Evolutionary conservation across 2,113 vertebrate species (phyloP).

Genomic region (Gadus chalcogrammus): DNA sequence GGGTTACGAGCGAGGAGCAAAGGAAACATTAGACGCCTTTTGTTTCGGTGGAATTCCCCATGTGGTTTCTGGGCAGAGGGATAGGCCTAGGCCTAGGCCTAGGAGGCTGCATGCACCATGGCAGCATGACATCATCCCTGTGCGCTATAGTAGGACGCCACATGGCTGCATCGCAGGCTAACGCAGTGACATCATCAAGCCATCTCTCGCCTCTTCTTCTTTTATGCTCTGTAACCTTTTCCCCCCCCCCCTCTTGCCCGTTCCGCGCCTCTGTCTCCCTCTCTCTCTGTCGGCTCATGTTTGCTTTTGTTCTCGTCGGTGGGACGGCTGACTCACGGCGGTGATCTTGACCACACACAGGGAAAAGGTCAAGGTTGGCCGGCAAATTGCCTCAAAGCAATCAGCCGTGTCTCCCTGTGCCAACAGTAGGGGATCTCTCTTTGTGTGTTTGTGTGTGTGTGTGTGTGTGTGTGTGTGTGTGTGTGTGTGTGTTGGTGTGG

Average conservation of each 20-base stretch:
- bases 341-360: constrained; percentile 64
- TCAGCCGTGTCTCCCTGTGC: constrained; percentile 51
- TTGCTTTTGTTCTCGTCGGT: constrained; percentile 65
- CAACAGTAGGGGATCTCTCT: constrained; percentile 30
- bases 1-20: too few relatives aligned
- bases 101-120: not conserved
- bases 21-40: too few relatives aligned
- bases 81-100: not conserved
- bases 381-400: constrained; percentile 70
- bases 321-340: constrained; percentile 57
- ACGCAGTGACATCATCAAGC: constrained; percentile 2
- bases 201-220: not conserved
- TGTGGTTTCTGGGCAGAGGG: not conserved
- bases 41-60: too few relatives aligned
- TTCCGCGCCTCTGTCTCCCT: constrained; percentile 21
- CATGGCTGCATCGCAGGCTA: too few relatives aligned
- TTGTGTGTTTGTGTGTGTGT: not conserved
- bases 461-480: constrained; percentile 20
- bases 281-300: constrained; percentile 41
- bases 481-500: constrained; percentile 12
- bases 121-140: not conserved
- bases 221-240: constrained; percentile 4
- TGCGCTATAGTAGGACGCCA: too few relatives aligned
- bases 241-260: constrained; percentile 13
- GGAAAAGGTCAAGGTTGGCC: constrained; percentile 71